Conservation (phyloP, 2,797 vertebrate species). For the Alectoris magna region DNA sequence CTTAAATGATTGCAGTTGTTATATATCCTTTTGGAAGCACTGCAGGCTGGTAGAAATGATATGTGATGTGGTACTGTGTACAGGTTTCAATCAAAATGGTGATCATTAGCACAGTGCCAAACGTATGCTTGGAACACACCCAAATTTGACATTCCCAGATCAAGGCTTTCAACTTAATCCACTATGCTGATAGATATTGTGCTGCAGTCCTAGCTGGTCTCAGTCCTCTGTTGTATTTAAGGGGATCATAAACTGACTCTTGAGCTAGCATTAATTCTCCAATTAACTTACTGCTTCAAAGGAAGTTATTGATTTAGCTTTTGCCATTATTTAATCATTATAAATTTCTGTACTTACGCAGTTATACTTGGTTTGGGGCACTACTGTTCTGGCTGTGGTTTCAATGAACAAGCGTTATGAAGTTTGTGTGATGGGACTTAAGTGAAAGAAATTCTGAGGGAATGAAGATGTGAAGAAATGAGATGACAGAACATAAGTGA, state of each 20-base stretch:
- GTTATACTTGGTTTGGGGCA: neutral
- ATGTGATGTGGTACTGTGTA: fast-evolving
- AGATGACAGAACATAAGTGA: fast-evolving
- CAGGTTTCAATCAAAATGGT: neutral
- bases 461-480: neutral
- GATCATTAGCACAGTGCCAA: neutral
- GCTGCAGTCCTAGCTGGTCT: neutral
- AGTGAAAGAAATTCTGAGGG: neutral
- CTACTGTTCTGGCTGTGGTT: neutral
- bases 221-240: neutral
- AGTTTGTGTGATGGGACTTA: neutral
- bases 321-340: neutral
- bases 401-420: neutral
- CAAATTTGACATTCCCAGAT: neutral
- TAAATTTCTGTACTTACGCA: neutral
- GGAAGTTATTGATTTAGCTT: neutral
- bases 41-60: neutral
- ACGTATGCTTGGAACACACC: neutral
- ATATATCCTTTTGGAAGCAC: neutral
- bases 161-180: neutral
- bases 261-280: neutral
- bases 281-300: neutral
- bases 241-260: neutral
- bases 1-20: neutral
- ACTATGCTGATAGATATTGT: neutral